Percentiles rank a stretch among this genome's conserved stretches.
These are phyloP conservation scores for Hydractinia symbiolongicarpus DNA, from an alignment of 30 jellyfish, hydroid and myxozoan species.

Conservation along the genomic window DNA sequence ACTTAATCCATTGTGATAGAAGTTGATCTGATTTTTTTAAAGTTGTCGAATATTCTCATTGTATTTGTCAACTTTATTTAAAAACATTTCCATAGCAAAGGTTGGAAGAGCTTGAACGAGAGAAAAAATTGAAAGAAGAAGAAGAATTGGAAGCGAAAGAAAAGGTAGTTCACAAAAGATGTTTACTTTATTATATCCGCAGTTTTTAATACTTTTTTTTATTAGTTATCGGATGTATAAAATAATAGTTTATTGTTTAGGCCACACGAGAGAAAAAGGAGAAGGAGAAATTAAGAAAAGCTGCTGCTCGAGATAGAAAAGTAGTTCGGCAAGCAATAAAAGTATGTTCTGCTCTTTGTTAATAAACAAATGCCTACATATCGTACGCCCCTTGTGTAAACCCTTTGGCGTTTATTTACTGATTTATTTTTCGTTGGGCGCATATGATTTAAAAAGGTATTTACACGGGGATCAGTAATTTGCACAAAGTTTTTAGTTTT, in stretches of 20 bases:
- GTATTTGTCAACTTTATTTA: background rate
- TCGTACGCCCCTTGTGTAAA: too few species aligned
- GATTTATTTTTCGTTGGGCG: too few species aligned
- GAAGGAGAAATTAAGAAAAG: constrained; percentile 61
- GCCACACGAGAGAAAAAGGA: constrained; percentile 78
- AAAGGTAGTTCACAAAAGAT: constrained; percentile 37
- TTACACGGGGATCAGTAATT: too few species aligned
- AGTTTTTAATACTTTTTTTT: background rate
- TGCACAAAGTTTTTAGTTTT: too few species aligned
- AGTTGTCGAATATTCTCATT: background rate
- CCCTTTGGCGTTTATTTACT: too few species aligned
- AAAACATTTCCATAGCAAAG: constrained; percentile 50
- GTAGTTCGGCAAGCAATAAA: constrained; percentile 55
- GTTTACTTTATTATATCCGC: background rate
- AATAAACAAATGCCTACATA: too few species aligned
- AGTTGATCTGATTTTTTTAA: background rate
- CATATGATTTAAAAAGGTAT: too few species aligned
- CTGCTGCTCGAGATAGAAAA: constrained; percentile 67
- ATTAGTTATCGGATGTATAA: background rate
- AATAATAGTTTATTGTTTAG: constrained; percentile 12
- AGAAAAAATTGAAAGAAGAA: constrained; percentile 49
- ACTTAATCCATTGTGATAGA: background rate
- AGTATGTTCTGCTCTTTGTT: too few species aligned
- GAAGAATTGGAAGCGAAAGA: constrained; percentile 82
- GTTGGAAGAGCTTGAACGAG: constrained; percentile 66